phyloP scores from a whole-genome alignment of 2,797 vertebrate species.

The Crypturellus tataupa region DNA sequence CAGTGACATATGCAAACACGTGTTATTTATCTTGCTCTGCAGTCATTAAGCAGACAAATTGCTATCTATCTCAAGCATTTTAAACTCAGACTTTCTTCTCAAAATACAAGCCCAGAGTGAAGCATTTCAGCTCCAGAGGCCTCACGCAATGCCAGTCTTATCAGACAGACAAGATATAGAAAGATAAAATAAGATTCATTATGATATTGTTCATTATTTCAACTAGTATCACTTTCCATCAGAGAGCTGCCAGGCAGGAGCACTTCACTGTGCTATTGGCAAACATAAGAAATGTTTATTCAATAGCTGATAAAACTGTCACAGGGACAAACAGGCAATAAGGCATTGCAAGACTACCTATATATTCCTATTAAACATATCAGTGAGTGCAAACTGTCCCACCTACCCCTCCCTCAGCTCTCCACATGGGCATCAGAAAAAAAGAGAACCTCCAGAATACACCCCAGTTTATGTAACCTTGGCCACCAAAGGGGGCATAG shows the following conservation, averaged over 20 bases:
- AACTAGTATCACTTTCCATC: background rate
- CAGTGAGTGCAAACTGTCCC: background rate
- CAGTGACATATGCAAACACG: slow-evolving; percentile 22
- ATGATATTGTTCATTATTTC: background rate
- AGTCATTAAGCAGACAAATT: slow-evolving; percentile 59
- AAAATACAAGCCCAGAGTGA: background rate
- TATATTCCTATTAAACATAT: background rate
- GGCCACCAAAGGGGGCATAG: background rate
- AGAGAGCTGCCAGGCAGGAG: background rate
- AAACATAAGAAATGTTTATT: background rate
- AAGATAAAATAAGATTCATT: background rate
- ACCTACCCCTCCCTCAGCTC: background rate
- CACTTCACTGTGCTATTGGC: background rate
- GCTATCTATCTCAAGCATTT: slow-evolving; percentile 40
- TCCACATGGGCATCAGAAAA: background rate
- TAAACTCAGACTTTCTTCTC: background rate
- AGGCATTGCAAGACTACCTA: background rate
- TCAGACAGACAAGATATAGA: fast-evolving
- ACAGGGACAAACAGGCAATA: background rate
- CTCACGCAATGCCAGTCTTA: background rate
- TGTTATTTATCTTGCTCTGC: slow-evolving; percentile 48
- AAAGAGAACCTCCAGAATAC: background rate
- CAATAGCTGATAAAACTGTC: background rate
- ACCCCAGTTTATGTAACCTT: background rate
- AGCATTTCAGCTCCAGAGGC: background rate